A percentile compares a stretch with the other conserved stretches of the same genome.
These are phyloP conservation scores for Schrankia costaestrigalis DNA, from an alignment of 2,888 invertebrate genomes.

Conservation along the genomic window DNA sequence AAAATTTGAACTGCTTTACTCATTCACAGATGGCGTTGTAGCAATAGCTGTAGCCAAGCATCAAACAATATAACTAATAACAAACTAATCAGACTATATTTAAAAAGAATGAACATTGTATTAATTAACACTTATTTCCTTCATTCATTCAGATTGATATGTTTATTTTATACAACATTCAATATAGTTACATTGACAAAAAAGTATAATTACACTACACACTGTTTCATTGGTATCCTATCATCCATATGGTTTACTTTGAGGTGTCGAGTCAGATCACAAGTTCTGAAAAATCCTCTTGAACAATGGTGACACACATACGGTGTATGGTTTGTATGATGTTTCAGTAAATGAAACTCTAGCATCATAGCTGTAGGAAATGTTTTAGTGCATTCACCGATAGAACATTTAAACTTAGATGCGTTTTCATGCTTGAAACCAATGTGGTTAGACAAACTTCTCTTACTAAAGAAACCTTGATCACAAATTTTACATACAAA, in stretches of 20 bases:
- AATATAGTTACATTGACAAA: too few relatives aligned
- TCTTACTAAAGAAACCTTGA: slow-evolving; percentile 53
- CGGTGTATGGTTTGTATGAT: slow-evolving; percentile 69
- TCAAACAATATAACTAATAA: too few relatives aligned
- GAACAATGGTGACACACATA: slow-evolving; percentile 67
- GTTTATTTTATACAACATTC: too few relatives aligned
- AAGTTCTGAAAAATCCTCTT: slow-evolving; percentile 63
- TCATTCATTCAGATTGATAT: too few relatives aligned
- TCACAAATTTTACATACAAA: slow-evolving; percentile 61
- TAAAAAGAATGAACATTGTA: too few relatives aligned
- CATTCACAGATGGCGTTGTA: too few relatives aligned
- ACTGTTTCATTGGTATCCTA: neutral
- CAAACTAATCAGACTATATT: too few relatives aligned
- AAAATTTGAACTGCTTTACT: too few relatives aligned
- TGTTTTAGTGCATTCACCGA: slow-evolving; percentile 60
- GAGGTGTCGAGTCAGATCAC: slow-evolving; percentile 68
- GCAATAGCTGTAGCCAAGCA: too few relatives aligned
- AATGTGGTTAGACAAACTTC: slow-evolving; percentile 64
- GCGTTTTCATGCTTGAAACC: slow-evolving; percentile 67
- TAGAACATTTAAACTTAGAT: slow-evolving; percentile 64
- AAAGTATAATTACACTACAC: too few relatives aligned
- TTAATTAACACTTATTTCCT: too few relatives aligned
- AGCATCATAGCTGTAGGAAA: slow-evolving; percentile 69
- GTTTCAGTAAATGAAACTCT: slow-evolving; percentile 69
- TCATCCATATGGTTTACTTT: slow-evolving; percentile 57